Percentiles rank a stretch among this genome's conserved stretches.
phyloP scores from a whole-genome alignment of 2,113 vertebrate species.

The Equus quagga region DNA sequence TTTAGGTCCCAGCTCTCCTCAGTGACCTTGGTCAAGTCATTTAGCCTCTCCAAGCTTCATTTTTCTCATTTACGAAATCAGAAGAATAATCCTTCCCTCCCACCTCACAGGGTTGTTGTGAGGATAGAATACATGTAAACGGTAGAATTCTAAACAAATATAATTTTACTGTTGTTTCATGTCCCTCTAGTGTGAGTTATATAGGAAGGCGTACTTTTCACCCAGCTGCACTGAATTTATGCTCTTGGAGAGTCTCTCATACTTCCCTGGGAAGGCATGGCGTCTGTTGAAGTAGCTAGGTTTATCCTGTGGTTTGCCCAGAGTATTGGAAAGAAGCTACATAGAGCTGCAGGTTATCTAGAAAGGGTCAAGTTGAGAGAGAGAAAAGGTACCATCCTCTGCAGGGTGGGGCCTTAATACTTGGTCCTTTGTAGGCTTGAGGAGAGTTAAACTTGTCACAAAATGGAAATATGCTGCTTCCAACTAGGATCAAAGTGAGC shows the following conservation, averaged over 20 bases:
- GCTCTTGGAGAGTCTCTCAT: not conserved
- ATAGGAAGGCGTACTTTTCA: not conserved
- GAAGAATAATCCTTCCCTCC: conserved; percentile 19
- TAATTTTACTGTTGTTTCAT: not conserved
- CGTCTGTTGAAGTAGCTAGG: not conserved
- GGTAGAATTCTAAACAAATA: conserved; percentile 32
- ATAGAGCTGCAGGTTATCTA: not conserved
- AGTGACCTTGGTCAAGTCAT: conserved; percentile 54
- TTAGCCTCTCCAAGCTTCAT: conserved; percentile 25
- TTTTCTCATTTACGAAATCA: conserved; percentile 58
- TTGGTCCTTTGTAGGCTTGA: conserved; percentile 61
- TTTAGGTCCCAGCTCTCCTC: conserved; percentile 44
- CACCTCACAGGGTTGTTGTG: conserved; percentile 20
- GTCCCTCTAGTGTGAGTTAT: conserved; percentile 15
- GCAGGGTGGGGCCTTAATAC: not conserved
- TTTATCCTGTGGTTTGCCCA: conserved; percentile 46
- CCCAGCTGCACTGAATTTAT: not conserved
- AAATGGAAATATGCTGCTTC: conserved; percentile 46
- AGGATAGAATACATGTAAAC: conserved; percentile 58
- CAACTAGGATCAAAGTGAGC: conserved; percentile 48
- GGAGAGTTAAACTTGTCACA: not conserved
- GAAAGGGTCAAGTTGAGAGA: not conserved
- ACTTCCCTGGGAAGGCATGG: not conserved
- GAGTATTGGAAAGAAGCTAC: conserved; percentile 2
- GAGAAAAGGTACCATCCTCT: conserved; percentile 37